A percentile compares a stretch with the other conserved stretches of the same genome.
Evolutionary conservation across 2,888 invertebrate genomes (phyloP).

Genomic region (Dasypolia templi): DNA sequence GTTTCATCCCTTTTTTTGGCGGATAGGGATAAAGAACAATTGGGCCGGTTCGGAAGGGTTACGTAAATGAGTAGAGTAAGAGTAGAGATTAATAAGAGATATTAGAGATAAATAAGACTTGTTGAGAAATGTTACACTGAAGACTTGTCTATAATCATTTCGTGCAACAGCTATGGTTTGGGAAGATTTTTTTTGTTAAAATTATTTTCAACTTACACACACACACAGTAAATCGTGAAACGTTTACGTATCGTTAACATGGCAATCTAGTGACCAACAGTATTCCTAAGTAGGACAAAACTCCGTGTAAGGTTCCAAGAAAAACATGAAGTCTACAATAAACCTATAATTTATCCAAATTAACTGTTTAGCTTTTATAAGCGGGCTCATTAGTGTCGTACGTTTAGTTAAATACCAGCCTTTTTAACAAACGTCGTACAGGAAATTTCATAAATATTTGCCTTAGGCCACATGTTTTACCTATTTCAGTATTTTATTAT

Average conservation of each 20-base stretch:
- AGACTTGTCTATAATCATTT: background rate
- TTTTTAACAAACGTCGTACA: constrained; percentile 4
- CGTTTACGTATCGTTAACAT: background rate
- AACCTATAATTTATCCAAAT: constrained; percentile 13
- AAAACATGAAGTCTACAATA: constrained; percentile 9
- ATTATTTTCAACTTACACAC: background rate
- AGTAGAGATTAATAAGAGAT: no score
- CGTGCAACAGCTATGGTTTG: background rate
- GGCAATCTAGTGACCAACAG: background rate
- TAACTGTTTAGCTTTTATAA: background rate
- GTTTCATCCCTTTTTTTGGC: constrained; percentile 28
- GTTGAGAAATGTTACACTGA: background rate
- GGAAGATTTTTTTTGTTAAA: background rate
- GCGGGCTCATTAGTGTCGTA: constrained; percentile 28
- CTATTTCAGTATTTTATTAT: background rate
- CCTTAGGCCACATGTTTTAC: background rate
- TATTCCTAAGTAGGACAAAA: background rate
- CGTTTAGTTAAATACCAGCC: background rate
- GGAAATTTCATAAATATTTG: background rate
- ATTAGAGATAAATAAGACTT: no score
- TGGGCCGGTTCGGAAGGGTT: background rate
- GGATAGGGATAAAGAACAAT: constrained; percentile 11
- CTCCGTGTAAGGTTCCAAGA: background rate
- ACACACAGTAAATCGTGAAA: background rate
- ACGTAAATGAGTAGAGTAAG: background rate